Base-by-base conservation (phyloP, 2,797 vertebrate species). In the Gymnocypris eckloni region DNA sequence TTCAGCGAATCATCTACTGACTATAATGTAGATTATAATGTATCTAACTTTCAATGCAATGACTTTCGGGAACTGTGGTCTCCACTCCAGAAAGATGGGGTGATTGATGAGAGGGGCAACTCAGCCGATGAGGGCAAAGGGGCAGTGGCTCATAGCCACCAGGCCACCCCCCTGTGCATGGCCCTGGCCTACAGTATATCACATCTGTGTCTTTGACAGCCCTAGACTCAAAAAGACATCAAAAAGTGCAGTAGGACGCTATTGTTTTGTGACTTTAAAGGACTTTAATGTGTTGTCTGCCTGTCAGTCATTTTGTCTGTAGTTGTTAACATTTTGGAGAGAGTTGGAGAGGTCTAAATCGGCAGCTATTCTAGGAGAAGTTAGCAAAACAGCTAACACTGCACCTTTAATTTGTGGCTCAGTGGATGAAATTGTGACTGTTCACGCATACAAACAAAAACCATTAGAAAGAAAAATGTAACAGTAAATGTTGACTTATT, bases 271-370 rank as follows among this genome's bases (percentile, higher is more conserved):
- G 1, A 59, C 4, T 41, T 43, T 52, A 15, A 28, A 70, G 45
- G 22, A 70, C 16, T 59, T 33, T 45, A 22, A 71, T 39, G 33
- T n/a, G 28, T 20, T 76, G 18, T 39, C 33, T 56, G 33, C 33
- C n/a, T 59, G 67, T 43, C 50, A 71, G 22, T 82, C 48, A 6
- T 56, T 71, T 18, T 28, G 20, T 56, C n/a, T 52, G n/a, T 25
- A 13, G 70, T 81, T 81, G 79, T 16, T 54, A 33, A 81, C 45
- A 0, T 71, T 82, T 56, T 70, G 8, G 22, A 56, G 59, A 20
- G 50, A 56, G 13, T 13, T 15, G 28, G 13, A 2, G 79, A 28
- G 25, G 25, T 70, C 20, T 70, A 81, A 54, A 52, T 69, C 20
- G 39, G 8, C 5, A 8, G 18, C 28, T 37, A 81, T 25, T 69